Evolutionary conservation across 1,140 invertebrate genomes (phyloP).

Genomic region (Drosophila takahashii): DNA sequence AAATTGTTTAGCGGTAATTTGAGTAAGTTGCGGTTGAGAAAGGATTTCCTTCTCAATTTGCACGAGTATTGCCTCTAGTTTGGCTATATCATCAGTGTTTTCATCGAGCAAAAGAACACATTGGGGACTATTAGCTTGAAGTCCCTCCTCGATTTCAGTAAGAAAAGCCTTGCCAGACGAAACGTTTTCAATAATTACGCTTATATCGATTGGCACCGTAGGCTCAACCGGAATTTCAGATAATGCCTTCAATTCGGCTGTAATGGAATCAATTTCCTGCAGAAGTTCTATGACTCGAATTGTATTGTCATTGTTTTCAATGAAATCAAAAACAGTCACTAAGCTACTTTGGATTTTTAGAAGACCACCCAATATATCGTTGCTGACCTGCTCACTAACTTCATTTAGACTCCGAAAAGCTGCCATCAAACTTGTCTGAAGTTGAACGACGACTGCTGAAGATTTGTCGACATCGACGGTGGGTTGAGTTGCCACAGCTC

Average conservation of each 20-base stretch:
- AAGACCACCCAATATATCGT: conserved; percentile 41
- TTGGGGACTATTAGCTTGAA: conserved; percentile 54
- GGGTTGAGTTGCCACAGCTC: conserved; percentile 39
- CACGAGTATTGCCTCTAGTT: conserved; percentile 56
- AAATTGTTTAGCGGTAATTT: conserved; percentile 53
- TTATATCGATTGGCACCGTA: conserved; percentile 47
- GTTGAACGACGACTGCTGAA: conserved; percentile 57
- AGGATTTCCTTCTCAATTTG: conserved; percentile 72
- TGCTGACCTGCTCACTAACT: conserved; percentile 50
- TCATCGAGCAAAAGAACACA: conserved; percentile 53
- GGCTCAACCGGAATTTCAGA: conserved; percentile 7
- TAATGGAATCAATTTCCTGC: conserved; percentile 76
- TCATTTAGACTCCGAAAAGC: conserved; percentile 73
- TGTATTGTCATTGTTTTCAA: conserved; percentile 67
- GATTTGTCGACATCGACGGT: conserved; percentile 74
- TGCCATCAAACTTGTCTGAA: conserved; percentile 74
- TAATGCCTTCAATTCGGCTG: conserved; percentile 56
- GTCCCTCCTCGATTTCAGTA: conserved; percentile 63
- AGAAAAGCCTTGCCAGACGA: conserved; percentile 65
- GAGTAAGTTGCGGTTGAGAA: conserved; percentile 46
- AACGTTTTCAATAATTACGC: conserved; percentile 61
- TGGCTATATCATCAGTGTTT: conserved; percentile 53
- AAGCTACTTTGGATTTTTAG: conserved; percentile 63
- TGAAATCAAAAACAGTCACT: conserved; percentile 74
- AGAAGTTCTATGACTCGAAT: conserved; percentile 74